These are phyloP conservation scores for Lordiphosa mommai DNA, from an alignment of 1,140 invertebrate genomes.

Conservation along the genomic window DNA sequence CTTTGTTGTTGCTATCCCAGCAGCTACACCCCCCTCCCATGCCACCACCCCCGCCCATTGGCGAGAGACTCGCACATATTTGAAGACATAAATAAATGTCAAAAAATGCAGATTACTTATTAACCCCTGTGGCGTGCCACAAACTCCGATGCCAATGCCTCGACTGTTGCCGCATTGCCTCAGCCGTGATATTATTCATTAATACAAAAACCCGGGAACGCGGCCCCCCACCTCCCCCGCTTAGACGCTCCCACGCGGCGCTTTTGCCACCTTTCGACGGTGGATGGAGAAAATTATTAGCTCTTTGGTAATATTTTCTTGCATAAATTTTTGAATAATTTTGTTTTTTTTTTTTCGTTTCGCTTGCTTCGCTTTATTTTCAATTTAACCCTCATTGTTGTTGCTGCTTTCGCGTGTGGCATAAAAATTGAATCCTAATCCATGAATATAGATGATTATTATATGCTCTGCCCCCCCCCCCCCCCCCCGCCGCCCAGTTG, in stretches of 20 bases:
- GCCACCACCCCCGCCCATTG: background rate
- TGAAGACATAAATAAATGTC: slow-evolving; percentile 79
- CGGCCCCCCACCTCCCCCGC: background rate
- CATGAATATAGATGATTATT: slow-evolving; percentile 80
- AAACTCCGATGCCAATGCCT: slow-evolving; percentile 4
- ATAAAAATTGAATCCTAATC: slow-evolving; percentile 80
- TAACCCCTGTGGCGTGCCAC: slow-evolving; percentile 78
- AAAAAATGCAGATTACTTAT: slow-evolving; percentile 80
- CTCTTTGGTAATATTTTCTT: slow-evolving; percentile 80
- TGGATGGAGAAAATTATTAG: slow-evolving; percentile 75
- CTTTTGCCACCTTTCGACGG: slow-evolving; percentile 60
- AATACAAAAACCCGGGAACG: slow-evolving; percentile 56
- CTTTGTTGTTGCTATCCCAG: slow-evolving; percentile 11
- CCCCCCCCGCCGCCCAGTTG: background rate
- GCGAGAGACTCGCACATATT: slow-evolving; percentile 54
- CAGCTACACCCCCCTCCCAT: background rate
- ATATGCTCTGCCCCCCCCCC: slow-evolving; percentile 42
- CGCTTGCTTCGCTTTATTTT: slow-evolving; percentile 64
- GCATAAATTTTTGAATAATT: slow-evolving; percentile 78
- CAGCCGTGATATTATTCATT: slow-evolving; percentile 75
- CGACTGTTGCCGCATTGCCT: slow-evolving; percentile 23
- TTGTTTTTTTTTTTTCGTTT: slow-evolving; percentile 17
- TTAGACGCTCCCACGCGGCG: slow-evolving; percentile 42
- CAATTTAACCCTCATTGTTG: slow-evolving; percentile 75
- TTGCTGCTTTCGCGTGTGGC: slow-evolving; percentile 51